Conservation (phyloP, 92 coral and sea anemone species). For the Epizoanthus ramosus region DNA sequence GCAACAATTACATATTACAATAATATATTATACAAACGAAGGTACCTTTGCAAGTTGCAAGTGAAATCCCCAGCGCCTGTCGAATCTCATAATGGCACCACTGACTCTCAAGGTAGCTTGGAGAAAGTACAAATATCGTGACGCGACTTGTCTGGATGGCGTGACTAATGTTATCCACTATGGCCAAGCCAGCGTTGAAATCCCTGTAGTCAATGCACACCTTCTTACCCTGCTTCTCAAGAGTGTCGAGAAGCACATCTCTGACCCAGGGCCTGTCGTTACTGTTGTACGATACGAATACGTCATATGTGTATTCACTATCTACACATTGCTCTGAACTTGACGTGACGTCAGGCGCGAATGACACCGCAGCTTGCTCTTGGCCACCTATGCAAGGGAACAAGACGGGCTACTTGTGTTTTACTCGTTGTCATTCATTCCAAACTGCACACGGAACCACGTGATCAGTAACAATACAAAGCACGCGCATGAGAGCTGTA, state of each 20-base stretch:
- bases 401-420: not conserved
- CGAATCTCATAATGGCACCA: constrained; percentile 52
- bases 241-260: constrained; percentile 44
- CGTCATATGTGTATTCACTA: constrained; percentile 28
- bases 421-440: too few species aligned
- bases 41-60: constrained; percentile 33
- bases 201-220: constrained; percentile 53
- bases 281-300: constrained; percentile 54
- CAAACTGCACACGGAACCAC: too few species aligned
- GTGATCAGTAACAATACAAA: too few species aligned
- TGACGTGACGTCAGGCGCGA: not conserved
- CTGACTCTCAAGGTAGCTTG: constrained; percentile 45
- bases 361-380: not conserved
- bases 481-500: too few species aligned
- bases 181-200: constrained; percentile 34
- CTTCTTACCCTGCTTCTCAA: constrained; percentile 36
- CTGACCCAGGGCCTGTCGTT: constrained; percentile 59
- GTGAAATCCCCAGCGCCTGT: constrained; percentile 36
- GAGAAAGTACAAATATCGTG: constrained; percentile 43
- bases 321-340: not conserved
- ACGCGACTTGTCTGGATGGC: constrained; percentile 48
- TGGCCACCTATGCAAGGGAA: not conserved
- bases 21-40: too few species aligned
- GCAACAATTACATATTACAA: too few species aligned
- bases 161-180: constrained; percentile 36